Evolutionary conservation across 2,797 vertebrate species (phyloP).

Genomic region (Rhinella marina): DNA sequence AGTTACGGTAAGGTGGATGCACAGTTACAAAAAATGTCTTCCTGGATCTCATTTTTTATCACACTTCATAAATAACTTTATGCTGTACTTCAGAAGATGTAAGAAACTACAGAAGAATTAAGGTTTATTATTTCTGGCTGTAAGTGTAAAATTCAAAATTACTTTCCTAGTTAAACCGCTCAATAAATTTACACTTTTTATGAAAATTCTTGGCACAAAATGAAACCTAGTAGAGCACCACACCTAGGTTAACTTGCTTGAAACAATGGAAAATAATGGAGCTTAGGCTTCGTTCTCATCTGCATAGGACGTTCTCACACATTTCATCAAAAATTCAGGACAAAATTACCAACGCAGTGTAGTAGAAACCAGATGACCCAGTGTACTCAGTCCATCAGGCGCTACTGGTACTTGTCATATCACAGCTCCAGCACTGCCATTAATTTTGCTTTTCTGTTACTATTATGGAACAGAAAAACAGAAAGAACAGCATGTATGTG

Average conservation of each 20-base stretch:
- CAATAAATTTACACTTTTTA: constrained; percentile 22
- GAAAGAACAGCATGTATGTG: too few species aligned
- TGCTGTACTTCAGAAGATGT: constrained; percentile 10
- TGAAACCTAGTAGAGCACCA: background rate
- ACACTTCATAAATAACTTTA: constrained; percentile 11
- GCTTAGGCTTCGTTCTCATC: background rate
- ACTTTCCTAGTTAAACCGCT: constrained; percentile 11
- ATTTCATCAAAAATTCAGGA: too few species aligned
- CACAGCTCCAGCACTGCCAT: too few species aligned
- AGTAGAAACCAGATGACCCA: too few species aligned
- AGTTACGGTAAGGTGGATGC: background rate
- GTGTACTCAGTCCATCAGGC: too few species aligned
- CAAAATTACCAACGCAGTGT: too few species aligned
- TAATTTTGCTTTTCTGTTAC: too few species aligned
- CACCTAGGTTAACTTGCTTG: background rate
- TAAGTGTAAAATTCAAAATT: background rate
- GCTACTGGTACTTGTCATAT: too few species aligned
- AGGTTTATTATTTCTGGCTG: constrained; percentile 17
- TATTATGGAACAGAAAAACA: too few species aligned
- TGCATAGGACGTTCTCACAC: too few species aligned
- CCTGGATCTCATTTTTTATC: constrained; percentile 9
- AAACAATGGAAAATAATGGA: background rate
- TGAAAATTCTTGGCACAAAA: constrained; percentile 7
- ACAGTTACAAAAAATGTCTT: background rate
- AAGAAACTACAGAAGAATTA: background rate